These are phyloP conservation scores for Lasius platythorax DNA, from an alignment of 2,888 invertebrate species.

Conservation along the genomic window DNA sequence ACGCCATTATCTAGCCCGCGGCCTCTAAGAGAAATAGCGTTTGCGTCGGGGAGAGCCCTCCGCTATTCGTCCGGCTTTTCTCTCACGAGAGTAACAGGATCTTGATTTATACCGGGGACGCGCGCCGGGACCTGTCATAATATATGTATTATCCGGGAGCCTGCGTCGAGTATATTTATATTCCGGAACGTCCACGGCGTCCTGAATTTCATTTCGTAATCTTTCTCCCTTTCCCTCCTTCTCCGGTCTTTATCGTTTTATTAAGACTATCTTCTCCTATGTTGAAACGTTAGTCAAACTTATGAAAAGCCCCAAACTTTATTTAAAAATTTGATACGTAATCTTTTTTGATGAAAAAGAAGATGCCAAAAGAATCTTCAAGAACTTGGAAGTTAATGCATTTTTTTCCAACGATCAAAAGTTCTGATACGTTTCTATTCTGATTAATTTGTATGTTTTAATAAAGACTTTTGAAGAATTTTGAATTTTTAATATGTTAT, in stretches of 20 bases:
- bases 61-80: conserved; percentile 36
- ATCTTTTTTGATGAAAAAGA: conserved; percentile 25
- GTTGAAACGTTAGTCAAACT: conserved; percentile 32
- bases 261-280: conserved; percentile 29
- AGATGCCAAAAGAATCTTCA: neutral
- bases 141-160: conserved; percentile 69
- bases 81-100: conserved; percentile 70
- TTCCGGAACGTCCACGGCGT: conserved; percentile 48
- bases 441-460: neutral
- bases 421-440: neutral
- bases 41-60: conserved; percentile 21
- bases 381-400: neutral
- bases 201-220: conserved; percentile 52
- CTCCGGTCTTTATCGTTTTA: conserved; percentile 35
- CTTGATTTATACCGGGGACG: conserved; percentile 76
- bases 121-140: conserved; percentile 69
- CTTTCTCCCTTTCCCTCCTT: conserved; percentile 8
- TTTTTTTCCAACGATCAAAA: neutral
- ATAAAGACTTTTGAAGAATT: neutral
- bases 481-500: neutral
- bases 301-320: conserved; percentile 23
- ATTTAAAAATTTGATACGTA: conserved; percentile 48
- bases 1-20: conserved; percentile 36
- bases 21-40: conserved; percentile 55
- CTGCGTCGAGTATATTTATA: conserved; percentile 57